These are phyloP conservation scores for Hystrix cristata DNA, from an alignment of 2,113 vertebrate genomes.

Conservation along the genomic window DNA sequence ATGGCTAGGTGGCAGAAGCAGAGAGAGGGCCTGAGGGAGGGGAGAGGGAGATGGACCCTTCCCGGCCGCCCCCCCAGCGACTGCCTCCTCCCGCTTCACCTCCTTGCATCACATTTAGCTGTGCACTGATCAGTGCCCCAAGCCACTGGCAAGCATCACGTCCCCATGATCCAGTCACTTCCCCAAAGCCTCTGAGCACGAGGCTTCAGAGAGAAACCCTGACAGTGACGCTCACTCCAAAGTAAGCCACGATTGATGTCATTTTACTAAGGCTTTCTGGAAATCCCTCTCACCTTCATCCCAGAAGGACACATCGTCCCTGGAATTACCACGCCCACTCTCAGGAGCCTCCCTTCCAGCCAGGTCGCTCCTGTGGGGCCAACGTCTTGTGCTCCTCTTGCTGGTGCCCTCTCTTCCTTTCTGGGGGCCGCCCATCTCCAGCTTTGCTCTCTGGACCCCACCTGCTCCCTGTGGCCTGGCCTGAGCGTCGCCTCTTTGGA, in stretches of 20 bases:
- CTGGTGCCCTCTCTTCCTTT: background rate
- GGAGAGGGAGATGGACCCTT: background rate
- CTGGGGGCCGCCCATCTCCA: rapidly evolving
- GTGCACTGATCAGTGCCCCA: background rate
- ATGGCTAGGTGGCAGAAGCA: background rate
- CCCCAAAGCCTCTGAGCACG: background rate
- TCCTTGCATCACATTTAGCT: background rate
- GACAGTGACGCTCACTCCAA: background rate
- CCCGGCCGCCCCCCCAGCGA: background rate
- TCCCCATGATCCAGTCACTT: background rate
- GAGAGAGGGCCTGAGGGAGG: background rate
- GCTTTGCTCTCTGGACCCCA: background rate
- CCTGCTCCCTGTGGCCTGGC: background rate
- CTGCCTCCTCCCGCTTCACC: background rate
- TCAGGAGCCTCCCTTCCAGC: background rate
- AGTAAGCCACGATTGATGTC: background rate
- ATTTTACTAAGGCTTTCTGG: background rate
- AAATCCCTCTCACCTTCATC: background rate
- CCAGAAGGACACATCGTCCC: background rate
- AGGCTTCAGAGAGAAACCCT: background rate
- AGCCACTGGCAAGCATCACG: background rate
- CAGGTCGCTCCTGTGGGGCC: background rate
- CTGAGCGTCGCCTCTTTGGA: background rate
- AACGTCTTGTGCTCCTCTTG: background rate
- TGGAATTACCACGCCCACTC: rapidly evolving